Base-by-base conservation (phyloP, 1,140 invertebrate genomes). In the Ips nitidus region DNA sequence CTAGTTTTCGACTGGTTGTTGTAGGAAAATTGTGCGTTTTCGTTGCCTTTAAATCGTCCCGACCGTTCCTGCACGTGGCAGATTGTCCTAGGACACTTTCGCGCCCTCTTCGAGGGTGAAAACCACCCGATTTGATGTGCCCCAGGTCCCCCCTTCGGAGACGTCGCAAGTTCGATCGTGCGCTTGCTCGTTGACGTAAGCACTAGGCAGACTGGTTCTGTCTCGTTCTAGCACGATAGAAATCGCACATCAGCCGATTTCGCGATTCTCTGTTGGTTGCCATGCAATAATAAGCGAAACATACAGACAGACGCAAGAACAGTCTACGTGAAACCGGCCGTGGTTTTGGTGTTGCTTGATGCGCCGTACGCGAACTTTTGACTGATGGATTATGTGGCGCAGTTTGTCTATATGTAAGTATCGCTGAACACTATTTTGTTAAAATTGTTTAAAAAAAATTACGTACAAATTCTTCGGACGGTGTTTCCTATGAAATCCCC, bases 261-360 rank as follows among this genome's bases (percentile, higher is more conserved):
- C 37, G 68, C 64, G 73, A 70, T 72, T 62, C 68, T 76, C 71
- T 71, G 75, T 74, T 74, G 75, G 75, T 77, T 77, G 74, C 75
- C 73, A 76, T 73, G 75, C 75, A 70, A 73, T 73, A 70, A 59
- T 64, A 59, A 64, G 67, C 59, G 69, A 71, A 73, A 73, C 72
- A 76, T 70, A 73, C 65, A 71, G 45, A 61, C 61, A 45, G 66
- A 59, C 59, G 59, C 22, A 22, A 22, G 22, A 22, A 38, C 52
- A 57, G 63, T 71, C 62, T 53, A 43, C 50, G 43, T 67, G 37
- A 50, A 72, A 66, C 42, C 63, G 41, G 65, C 41, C 43, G 65
- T 41, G 65, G 43, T 38, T 50, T 38, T 56, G 40, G 56, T 65
- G 62, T 65, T 22, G 39, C 52, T 22, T 42, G 37, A 64, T 64